A percentile compares a stretch with the other conserved stretches of the same genome.
Conservation (phyloP, 2,888 invertebrate genomes). For the Dolichomitus sp. region DNA sequence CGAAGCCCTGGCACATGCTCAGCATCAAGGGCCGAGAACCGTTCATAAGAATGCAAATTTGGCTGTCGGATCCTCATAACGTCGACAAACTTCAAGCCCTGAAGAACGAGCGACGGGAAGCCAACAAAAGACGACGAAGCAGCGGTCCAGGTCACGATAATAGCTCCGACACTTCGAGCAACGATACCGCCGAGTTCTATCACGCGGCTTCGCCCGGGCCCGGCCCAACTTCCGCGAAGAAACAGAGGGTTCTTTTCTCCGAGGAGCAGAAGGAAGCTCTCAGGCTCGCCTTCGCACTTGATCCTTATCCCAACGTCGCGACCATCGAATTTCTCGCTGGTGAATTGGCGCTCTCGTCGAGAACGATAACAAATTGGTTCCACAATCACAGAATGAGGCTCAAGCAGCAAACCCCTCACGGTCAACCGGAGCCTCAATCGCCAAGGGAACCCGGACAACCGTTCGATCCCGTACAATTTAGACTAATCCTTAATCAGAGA, state of each 20-base stretch:
- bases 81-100: conserved; percentile 96
- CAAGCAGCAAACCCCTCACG: conserved; percentile 96
- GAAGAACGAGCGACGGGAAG: conserved; percentile 96
- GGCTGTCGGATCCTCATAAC: conserved; percentile 98
- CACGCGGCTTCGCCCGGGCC: conserved; percentile 93
- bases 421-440: conserved; percentile 91
- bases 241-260: conserved; percentile 98
- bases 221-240: conserved; percentile 95
- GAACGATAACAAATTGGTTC: conserved; percentile 99
- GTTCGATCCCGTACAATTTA: conserved; percentile 97
- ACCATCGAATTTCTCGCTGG: conserved; percentile 98
- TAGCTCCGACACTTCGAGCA: conserved; percentile 95
- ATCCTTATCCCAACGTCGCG: conserved; percentile 98
- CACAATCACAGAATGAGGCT: conserved; percentile 99
- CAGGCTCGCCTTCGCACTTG: conserved; percentile 96
- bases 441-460: conserved; percentile 92
- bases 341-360: conserved; percentile 95
- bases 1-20: conserved; percentile 99
- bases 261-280: conserved; percentile 99
- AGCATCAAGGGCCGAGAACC: conserved; percentile 99
- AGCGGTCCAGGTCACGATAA: conserved; percentile 95
- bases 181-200: conserved; percentile 96
- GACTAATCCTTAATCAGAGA: conserved; percentile 95
- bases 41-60: conserved; percentile 98
- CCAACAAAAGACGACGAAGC: conserved; percentile 95